Evolutionary conservation across 1,140 invertebrate species (phyloP), one percentile per base, ranked within the genome.

Genomic region (Armadillidium nasatum): DNA sequence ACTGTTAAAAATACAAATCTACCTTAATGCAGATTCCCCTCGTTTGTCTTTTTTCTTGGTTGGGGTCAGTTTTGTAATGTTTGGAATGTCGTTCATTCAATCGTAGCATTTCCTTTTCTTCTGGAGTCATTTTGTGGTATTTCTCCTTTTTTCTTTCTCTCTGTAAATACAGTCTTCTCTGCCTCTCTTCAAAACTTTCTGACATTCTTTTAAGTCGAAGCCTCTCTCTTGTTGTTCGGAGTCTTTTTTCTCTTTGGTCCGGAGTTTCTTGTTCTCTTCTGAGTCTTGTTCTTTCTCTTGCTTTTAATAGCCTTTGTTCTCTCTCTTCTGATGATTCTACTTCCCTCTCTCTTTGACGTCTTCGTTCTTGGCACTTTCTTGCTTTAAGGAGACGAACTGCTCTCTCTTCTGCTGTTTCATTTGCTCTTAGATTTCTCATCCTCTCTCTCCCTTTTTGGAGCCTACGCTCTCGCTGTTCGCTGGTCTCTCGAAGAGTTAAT

Each of bases 91-190:
- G 11, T 60, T 60, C 50, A 60, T 19, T 19, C 11, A 60, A 60
- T 1, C 50, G 11, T 19, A 60, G 50, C 50, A 60, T 15, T 60
- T 60, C 50, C 50, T 60, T 60, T 60, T 60, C 50, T 60, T 60
- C 50, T 15, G 50, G 50, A 60, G 50, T 60, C 50, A 60, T 60
- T 60, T 19, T 13, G 50, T 60, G 50, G 19, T 60, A 60, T 19
- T 60, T 60, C 19, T 60, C 50, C 50, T 60, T 60, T 60, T 60
- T 60, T 19, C 50, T 60, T 60, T 60, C 50, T 60, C 50, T 60
- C 50, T 60, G 50, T 4, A 60, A 13, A 7, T 60, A 60, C 11
- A 60, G 50, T 60, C 50, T 60, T 60, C 50, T 60, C 7, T 60
- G 50, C 19, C 50, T 13, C 19, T 60, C 50, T 60, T 60, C 50